These are phyloP conservation scores for Antitype chi DNA, from an alignment of 2,888 invertebrate species.

Conservation along the genomic window DNA sequence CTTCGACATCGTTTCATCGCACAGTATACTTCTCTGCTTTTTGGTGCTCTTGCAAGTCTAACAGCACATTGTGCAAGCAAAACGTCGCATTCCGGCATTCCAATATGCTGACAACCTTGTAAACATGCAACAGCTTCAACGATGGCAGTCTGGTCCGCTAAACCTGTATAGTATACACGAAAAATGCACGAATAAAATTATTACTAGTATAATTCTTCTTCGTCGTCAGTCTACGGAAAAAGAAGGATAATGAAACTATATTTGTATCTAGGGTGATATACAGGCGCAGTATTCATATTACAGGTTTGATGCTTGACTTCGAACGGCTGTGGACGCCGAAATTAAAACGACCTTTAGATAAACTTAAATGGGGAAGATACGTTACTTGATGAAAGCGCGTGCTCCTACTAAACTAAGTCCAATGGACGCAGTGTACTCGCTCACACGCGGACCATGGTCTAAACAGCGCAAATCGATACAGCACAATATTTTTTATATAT, in stretches of 20 bases:
- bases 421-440: not conserved
- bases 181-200: not conserved
- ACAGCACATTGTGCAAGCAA: slow-evolving; percentile 94
- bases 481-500: not conserved
- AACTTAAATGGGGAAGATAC: not conserved
- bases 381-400: not conserved
- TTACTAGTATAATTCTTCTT: not conserved
- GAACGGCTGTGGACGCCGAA: not conserved
- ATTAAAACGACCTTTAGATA: not conserved
- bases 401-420: not conserved
- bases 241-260: not conserved
- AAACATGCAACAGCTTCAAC: slow-evolving; percentile 93
- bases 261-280: not conserved
- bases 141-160: slow-evolving; percentile 92
- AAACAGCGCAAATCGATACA: not conserved
- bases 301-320: not conserved
- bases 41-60: slow-evolving; percentile 94
- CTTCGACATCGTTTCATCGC: slow-evolving; percentile 92
- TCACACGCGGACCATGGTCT: not conserved
- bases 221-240: not conserved
- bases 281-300: not conserved
- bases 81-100: slow-evolving; percentile 95
- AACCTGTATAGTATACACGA: slow-evolving; percentile 83
- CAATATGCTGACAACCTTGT: slow-evolving; percentile 95
- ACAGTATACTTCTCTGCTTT: slow-evolving; percentile 92